Conservation (phyloP, 2,888 invertebrate genomes). For the Harpalus rubripes region DNA sequence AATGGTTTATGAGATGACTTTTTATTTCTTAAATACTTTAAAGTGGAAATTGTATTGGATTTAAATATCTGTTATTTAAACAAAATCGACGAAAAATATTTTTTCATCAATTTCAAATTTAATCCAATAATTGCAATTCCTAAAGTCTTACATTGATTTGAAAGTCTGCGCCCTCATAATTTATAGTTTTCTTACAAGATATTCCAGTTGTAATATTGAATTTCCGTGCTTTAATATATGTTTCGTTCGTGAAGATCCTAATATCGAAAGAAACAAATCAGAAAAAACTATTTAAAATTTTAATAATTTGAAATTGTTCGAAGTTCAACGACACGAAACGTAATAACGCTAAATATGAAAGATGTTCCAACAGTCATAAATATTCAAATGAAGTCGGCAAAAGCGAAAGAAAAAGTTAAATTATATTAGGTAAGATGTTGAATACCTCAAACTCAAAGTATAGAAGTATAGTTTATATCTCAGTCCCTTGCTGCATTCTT, state of each 20-base stretch:
- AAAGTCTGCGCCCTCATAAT: too few species aligned
- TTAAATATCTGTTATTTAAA: too few species aligned
- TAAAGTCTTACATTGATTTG: too few species aligned
- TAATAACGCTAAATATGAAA: constrained; percentile 39
- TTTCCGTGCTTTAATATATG: not conserved
- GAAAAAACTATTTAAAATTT: constrained; percentile 6
- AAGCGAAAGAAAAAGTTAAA: constrained; percentile 36
- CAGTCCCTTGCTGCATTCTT: constrained; percentile 33
- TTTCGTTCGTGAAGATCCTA: not conserved
- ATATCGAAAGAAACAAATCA: constrained; percentile 21
- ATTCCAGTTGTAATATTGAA: not conserved
- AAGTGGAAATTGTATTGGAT: too few species aligned
- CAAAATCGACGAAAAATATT: too few species aligned
- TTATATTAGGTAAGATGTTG: constrained; percentile 35
- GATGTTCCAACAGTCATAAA: constrained; percentile 33
- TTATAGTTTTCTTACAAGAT: too few species aligned
- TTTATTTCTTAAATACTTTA: too few species aligned
- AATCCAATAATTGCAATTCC: too few species aligned
- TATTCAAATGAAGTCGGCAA: constrained; percentile 24
- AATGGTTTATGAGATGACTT: too few species aligned
- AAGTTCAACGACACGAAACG: constrained; percentile 22
- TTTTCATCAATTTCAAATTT: too few species aligned
- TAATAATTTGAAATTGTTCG: not conserved
- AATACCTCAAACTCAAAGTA: constrained; percentile 7
- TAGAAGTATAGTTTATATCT: constrained; percentile 32